Evolutionary conservation across 2,797 vertebrate species (phyloP).

Genomic region (Tiaroga cobitis): DNA sequence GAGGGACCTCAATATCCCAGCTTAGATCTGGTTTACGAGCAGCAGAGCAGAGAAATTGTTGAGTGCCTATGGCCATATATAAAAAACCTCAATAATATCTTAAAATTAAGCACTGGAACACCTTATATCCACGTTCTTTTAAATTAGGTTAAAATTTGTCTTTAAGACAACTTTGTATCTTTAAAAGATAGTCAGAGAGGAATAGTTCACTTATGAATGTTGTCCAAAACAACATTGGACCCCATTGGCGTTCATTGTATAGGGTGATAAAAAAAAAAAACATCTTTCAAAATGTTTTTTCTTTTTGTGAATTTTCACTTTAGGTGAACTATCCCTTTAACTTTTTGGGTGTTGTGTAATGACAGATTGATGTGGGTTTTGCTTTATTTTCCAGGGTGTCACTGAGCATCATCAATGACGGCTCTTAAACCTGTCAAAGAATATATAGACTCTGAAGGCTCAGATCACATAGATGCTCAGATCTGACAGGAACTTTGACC

Average conservation of each 20-base stretch:
- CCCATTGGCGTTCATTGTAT: background rate
- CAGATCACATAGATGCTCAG: conserved; percentile 40
- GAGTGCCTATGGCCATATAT: background rate
- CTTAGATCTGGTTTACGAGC: background rate
- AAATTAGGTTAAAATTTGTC: background rate
- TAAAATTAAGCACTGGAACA: background rate
- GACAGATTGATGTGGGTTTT: background rate
- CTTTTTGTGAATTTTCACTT: background rate
- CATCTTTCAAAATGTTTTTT: background rate
- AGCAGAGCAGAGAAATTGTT: background rate
- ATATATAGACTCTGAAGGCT: conserved; percentile 23
- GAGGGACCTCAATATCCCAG: background rate
- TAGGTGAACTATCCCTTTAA: background rate
- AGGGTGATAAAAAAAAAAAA: background rate
- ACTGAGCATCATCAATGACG: conserved; percentile 19
- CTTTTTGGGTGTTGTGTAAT: background rate
- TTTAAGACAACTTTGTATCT: background rate
- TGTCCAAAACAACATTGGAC: background rate
- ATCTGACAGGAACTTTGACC: conserved; percentile 47
- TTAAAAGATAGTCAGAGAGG: background rate
- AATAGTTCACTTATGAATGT: background rate
- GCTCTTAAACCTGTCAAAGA: conserved; percentile 1
- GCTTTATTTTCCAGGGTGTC: conserved; percentile 11
- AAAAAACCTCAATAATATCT: background rate
- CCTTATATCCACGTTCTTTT: background rate